Evolutionary conservation across 1,140 invertebrate genomes (phyloP), one percentile per base, ranked within the genome.

Genomic region (honey bee (Apis mellifera)): DNA sequence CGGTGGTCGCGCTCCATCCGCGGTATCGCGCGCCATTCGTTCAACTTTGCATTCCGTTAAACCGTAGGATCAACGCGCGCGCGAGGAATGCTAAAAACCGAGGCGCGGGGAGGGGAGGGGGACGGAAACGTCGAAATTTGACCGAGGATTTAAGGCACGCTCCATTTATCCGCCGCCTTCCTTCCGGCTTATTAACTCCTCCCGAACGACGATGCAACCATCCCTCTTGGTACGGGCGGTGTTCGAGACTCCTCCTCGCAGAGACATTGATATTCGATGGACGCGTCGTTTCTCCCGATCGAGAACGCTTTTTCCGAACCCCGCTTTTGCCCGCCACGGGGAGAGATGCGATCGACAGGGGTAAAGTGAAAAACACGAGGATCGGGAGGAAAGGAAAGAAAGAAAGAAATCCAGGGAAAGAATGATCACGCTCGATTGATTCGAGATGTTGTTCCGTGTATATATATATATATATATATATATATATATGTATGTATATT

Each of bases 401-500:
- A 83, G 57, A 32, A 60, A 48, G 54, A 66, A 62, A 64, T 73
- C 60, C 72, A 59, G 71, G 60, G 65, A 42, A 42, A 5, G 50
- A 26, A 78, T 75, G 86, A 87, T 88, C 87, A 85, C 77, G 83
- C 76, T 82, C 86, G 86, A 88, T 88, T 85, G 86, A 88, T 87
- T 85, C 79, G 83, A 71, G 66, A 87, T 72, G 81, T 23, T 78
- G 75, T 73, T 50, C 55, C 62, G 83, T 76, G 57, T 42, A 42
- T 42, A 42, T 42, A 5, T 42, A 7, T 32, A 64, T 64, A n/a
- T n/a, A n/a, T n/a, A n/a, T n/a, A n/a, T n/a, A n/a, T n/a, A n/a
- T n/a, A n/a, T n/a, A n/a, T n/a, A n/a, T n/a, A n/a, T n/a, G n/a
- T 42, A 42, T 42, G 32, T 42, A 7, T 32, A 64, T 64, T 52